Evolutionary conservation across 2,113 vertebrate species (phyloP), one percentile per base, ranked within the genome.

Genomic region (Poicephalus gulielmi): DNA sequence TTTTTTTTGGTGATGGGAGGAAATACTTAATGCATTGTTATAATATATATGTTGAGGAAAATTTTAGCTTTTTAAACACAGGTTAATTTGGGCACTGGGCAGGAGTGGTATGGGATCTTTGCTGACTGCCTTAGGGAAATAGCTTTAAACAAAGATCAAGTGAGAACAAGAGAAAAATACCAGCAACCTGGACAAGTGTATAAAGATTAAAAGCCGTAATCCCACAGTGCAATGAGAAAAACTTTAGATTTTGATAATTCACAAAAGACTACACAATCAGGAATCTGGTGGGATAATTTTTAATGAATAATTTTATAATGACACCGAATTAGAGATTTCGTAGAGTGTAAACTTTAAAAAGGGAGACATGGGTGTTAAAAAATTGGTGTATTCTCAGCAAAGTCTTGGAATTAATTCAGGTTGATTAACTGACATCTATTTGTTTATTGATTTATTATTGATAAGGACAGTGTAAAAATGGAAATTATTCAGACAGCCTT

Each of bases 1-100:
- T 57, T 28, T n/a, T 37, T 74, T 33, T 55, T 68, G 23, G 2
- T 4, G 3, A 7, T 4, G 5, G 1, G 3, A 13, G 12, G 9
- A 35, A 53, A 37, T 73, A 53, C 7, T 69, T 47, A n/a, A 13
- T 83, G 28, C 13, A 24, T 25, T 13, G 37, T 83, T 53, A 41
- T 80, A n/a, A 66, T 53, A 53, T 28, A 30, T 30, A 37, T 37
- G 11, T 44, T 5, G 5, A 39, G 24, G 35, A 73, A 68, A 73
- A 73, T 24, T 35, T 33, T 59, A 16, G 1, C 23, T 76, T 88
- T 53, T 60, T 60, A 64, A 75, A 70, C 33, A 64, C 30, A 41
- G 25, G 12, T 63, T 46, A 18, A 20, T 79, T 69, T 57, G 75
- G 47, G 17, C 20, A 46, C 16, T 22, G n/a, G 12, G 44, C 19